Evolutionary conservation across 30 jellyfish, hydroid and myxozoan genomes (phyloP), one percentile per base, ranked within the genome.

Genomic region (Hydractinia symbiolongicarpus): DNA sequence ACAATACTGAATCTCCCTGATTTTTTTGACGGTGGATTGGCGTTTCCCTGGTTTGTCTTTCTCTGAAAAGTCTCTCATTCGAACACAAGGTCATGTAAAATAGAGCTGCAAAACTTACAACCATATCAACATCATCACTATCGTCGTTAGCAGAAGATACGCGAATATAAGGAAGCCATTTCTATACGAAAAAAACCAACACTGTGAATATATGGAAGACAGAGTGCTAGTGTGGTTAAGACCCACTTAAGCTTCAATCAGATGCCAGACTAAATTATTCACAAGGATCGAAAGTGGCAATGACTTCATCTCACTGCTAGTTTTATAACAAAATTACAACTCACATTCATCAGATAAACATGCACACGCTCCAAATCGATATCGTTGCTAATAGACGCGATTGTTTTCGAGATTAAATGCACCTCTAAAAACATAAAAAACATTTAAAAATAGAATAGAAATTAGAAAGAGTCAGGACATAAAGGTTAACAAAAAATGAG

Each of bases 81-180:
- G 44, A 30, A 30, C 44, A 30, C 44, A 30, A 30, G 2, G 2
- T 30, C 1, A 30, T 2, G 44, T 30, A 30, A 30, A 30, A 30
- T 30, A 30, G 44, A 30, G 2, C 44, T 30, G 44, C 44, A 30
- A 30, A 30, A 30, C 44, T 30, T 30, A 30, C 44, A 30, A 30
- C 44, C 44, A 30, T 30, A 30, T 30, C 19, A 20, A 88, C 68
- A 21, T 84, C 86, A 61, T 88, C 96, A 54, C 84, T 94, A 72
- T 75, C 95, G 11, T 79, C 79, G 9, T 67, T 64, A 20, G 87
- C 85, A 7, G 91, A 67, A 57, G 72, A 67, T 8, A 73, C 58
- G 53, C 86, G 89, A 53, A 85, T 70, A 83, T 85, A 76, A 44
- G 97, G 95, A 20, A 89, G 84, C 97, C 95, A 89, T 81, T 89